A percentile compares a stretch with the other conserved stretches of the same genome.
phyloP scores from a whole-genome alignment of 2,888 invertebrate genomes.

The Drosophila bunnanda region DNA sequence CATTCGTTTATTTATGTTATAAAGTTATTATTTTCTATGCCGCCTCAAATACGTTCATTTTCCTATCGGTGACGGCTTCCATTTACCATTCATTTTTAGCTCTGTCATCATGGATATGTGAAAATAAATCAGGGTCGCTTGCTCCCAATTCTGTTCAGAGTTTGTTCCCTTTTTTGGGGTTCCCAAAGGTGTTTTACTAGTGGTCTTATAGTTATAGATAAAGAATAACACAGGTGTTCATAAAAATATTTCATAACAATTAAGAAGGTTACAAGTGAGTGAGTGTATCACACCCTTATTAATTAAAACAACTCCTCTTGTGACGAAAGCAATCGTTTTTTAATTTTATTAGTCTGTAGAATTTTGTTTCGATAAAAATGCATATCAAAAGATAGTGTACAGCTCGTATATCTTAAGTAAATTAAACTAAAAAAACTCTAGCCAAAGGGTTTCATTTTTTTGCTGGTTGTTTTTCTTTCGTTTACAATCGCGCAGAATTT shows the following conservation, averaged over 20 bases:
- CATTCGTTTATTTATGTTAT: constrained; percentile 58
- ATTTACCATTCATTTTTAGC: constrained; percentile 9
- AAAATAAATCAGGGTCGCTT: constrained; percentile 5
- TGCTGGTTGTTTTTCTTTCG: constrained; percentile 14
- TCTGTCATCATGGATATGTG: constrained; percentile 20
- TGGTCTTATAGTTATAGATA: not conserved
- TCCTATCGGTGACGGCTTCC: constrained; percentile 8
- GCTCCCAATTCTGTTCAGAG: not conserved
- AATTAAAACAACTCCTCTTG: not conserved
- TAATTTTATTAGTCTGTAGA: constrained; percentile 42
- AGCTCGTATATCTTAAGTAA: constrained; percentile 43
- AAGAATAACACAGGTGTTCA: not conserved
- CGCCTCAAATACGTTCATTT: constrained; percentile 6
- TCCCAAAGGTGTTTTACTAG: not conserved
- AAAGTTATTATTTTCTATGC: constrained; percentile 1
- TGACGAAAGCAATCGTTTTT: constrained; percentile 10
- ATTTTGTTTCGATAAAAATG: constrained; percentile 37
- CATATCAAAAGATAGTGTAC: constrained; percentile 45
- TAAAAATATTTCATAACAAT: not conserved
- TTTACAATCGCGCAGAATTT: constrained; percentile 61
- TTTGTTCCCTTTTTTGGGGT: not conserved
- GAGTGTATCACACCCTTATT: not conserved
- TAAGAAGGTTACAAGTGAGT: not conserved
- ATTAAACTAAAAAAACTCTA: constrained; percentile 51
- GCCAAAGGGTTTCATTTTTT: constrained; percentile 35